Evolutionary conservation across 2,113 vertebrate species (phyloP), one percentile per base, ranked within the genome.

Genomic region (Aptenodytes patagonicus): DNA sequence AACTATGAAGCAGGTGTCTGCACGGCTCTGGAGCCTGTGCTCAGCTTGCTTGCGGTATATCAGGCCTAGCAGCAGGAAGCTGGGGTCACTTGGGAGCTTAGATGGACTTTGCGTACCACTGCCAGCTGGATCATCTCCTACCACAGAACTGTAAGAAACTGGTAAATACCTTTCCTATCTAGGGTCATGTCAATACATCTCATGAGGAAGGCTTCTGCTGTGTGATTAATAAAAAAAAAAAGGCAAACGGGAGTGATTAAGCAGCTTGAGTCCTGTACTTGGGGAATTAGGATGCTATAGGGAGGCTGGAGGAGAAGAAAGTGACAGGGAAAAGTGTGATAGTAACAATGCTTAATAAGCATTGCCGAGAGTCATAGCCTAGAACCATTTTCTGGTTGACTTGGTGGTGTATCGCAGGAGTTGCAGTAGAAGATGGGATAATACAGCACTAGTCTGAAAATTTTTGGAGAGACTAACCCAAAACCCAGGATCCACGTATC

Each of bases 41-140:
- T n/a, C 21, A 0, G 25, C 58, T 19, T 3, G 20, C 24, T 17
- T 10, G 83, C 0, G 1, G 8, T 2, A 0, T 9, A 0, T 4
- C 66, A 10, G 62, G 3, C 24, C 19, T 1, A 17, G 57, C 40
- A 34, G 34, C 31, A 2, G 38, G 7, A 24, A 21, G 11, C 4
- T 36, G 58, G 26, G 38, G 14, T 31, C 65, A 5, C 24, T 10
- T 6, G 32, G 21, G 32, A 25, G 22, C 47, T 42, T 7, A 3
- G 54, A n/a, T 3, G 91, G 73, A 54, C 29, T 36, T 11, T 0
- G 2, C 52, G 70, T 9, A 3, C 46, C 28, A 3, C 77, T n/a
- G 49, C 44, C 69, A 25, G 54, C 42, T n/a, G 70, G 71, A 54
- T 15, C 75, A 4, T 21, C 89, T 31, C 15, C 32, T 19, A 1